Evolutionary conservation across 1,140 invertebrate species (phyloP).

Genomic region (Drosophila pseudoananassae): DNA sequence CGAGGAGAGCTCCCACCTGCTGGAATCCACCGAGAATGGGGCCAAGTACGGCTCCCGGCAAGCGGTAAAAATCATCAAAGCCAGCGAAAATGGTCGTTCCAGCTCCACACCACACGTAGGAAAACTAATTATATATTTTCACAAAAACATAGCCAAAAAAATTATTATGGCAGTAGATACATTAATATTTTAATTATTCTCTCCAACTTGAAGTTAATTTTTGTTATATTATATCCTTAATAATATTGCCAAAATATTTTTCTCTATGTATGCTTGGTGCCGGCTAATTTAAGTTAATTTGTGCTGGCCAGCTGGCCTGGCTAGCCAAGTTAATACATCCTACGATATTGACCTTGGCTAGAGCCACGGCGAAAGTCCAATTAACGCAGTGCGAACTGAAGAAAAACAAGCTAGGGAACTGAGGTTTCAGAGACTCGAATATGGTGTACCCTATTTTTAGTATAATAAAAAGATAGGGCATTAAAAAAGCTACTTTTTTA

Average conservation of each 20-base stretch:
- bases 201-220: not conserved
- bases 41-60: constrained; percentile 80
- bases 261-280: constrained; percentile 2
- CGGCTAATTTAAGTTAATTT: constrained; percentile 21
- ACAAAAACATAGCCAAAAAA: constrained; percentile 1
- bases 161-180: not conserved
- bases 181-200: not conserved
- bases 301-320: constrained; percentile 18
- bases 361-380: constrained; percentile 33
- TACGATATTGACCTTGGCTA: constrained; percentile 54
- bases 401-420: constrained; percentile 15
- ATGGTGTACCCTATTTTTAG: constrained; percentile 5
- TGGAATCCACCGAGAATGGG: constrained; percentile 72
- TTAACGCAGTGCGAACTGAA: constrained; percentile 47
- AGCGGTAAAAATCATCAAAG: constrained; percentile 76
- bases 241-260: not conserved
- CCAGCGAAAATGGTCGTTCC: constrained; percentile 54
- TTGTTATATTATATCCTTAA: too few species aligned
- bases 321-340: constrained; percentile 32
- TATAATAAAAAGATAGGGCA: constrained; percentile 10
- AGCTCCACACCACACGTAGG: constrained; percentile 54
- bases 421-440: not conserved
- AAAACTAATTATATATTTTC: constrained; percentile 5
- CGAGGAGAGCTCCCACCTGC: constrained; percentile 80
- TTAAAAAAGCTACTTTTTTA: not conserved